phyloP scores from a whole-genome alignment of 1,140 invertebrate species.

The Octopus sinensis region DNA sequence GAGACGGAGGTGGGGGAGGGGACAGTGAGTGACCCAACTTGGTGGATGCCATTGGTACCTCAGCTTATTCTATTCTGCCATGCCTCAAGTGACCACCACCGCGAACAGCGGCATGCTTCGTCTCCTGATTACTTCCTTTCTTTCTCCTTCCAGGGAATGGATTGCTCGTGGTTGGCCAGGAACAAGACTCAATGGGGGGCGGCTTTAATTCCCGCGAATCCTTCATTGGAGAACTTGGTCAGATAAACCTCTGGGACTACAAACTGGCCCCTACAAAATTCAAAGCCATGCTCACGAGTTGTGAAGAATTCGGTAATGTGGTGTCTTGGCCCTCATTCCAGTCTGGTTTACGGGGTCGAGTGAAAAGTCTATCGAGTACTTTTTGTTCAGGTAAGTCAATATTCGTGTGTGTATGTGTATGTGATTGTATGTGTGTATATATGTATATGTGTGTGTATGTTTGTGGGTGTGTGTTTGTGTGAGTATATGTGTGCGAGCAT shows the following conservation, averaged over 20 bases:
- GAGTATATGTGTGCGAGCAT: no score
- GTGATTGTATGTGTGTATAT: no score
- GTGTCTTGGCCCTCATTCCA: constrained; percentile 66
- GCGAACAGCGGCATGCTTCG: no score
- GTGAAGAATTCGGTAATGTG: constrained; percentile 60
- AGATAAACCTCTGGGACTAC: constrained; percentile 66
- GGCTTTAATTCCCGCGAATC: constrained; percentile 68
- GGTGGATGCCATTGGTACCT: no score
- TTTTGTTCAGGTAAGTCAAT: constrained; percentile 55
- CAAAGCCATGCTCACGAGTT: constrained; percentile 58
- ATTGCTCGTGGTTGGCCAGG: constrained; percentile 68
- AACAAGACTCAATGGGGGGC: constrained; percentile 67
- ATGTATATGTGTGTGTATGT: no score
- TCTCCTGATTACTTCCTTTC: constrained; percentile 6
- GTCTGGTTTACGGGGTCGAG: constrained; percentile 60
- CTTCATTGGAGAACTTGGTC: constrained; percentile 65
- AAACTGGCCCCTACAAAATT: constrained; percentile 58
- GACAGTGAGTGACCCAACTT: no score
- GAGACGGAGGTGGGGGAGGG: no score
- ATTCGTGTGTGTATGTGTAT: no score
- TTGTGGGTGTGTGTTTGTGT: no score
- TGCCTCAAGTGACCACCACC: no score
- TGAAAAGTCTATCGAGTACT: constrained; percentile 50
- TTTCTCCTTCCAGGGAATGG: constrained; percentile 58
- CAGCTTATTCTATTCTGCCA: no score